phyloP scores from a whole-genome alignment of 2,888 invertebrate species.

The Platycheirus rosarum region DNA sequence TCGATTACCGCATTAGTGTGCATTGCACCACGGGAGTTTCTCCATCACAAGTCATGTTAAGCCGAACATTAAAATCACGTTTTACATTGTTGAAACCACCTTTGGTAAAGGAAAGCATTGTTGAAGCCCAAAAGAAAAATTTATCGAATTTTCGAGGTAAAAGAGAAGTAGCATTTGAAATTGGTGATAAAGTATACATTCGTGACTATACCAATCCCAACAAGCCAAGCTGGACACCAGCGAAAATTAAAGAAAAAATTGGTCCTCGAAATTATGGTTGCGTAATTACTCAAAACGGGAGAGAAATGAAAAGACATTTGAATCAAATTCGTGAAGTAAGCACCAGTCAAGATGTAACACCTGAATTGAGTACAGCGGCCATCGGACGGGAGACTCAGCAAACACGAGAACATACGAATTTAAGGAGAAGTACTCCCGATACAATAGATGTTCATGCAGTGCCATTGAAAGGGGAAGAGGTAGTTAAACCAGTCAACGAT shows the following conservation, averaged over 20 bases:
- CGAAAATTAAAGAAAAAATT: constrained; percentile 47
- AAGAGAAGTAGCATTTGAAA: constrained; percentile 40
- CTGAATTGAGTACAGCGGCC: constrained; percentile 12
- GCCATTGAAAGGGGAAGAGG: constrained; percentile 7
- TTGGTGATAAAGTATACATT: constrained; percentile 53
- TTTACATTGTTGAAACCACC: constrained; percentile 54
- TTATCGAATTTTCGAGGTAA: constrained; percentile 46
- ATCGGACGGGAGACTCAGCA: constrained; percentile 5
- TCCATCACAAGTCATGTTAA: constrained; percentile 60
- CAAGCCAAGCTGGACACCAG: constrained; percentile 57
- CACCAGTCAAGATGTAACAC: constrained; percentile 9
- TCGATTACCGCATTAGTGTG: constrained; percentile 50
- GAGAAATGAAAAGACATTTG: constrained; percentile 26
- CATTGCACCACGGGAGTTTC: constrained; percentile 58
- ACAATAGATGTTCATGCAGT: constrained; percentile 13
- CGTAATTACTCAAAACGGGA: constrained; percentile 25
- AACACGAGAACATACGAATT: constrained; percentile 5
- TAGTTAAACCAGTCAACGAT: constrained; percentile 1
- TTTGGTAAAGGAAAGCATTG: constrained; percentile 34
- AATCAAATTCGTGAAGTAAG: constrained; percentile 12
- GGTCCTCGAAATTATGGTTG: constrained; percentile 48
- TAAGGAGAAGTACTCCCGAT: neutral
- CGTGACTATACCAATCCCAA: constrained; percentile 64
- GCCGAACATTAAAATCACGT: constrained; percentile 44
- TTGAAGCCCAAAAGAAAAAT: constrained; percentile 38